Evolutionary conservation across 2,113 vertebrate species (phyloP), one percentile per base, ranked within the genome.

Genomic region (Felis chaus): DNA sequence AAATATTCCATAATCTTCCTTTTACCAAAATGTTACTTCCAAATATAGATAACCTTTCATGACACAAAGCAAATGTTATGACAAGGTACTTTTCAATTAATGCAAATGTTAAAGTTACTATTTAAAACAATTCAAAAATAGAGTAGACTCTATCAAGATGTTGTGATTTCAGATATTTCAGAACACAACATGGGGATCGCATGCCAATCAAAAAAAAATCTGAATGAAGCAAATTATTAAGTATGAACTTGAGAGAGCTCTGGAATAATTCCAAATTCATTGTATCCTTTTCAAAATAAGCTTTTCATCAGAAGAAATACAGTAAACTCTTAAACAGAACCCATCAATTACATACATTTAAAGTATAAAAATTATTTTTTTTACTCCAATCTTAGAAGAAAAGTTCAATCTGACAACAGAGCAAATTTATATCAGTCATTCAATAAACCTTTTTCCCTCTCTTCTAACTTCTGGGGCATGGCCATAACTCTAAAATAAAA

Each of bases 1-100:
- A 98, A 98, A 98, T 98, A 98, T 98, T 98, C 97, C 91, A 98
- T 97, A 97, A 96, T 98, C 97, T 96, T 92, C 88, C 91, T 97
- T 98, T 98, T 94, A 97, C 97, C 95, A 98, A 98, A 98, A 98
- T 94, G 97, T 97, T 97, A 96, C 93, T 98, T 98, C 97, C 96
- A 98, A 98, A 98, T 98, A 98, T 98, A 98, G 97, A 97, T 98
- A 98, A 98, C 98, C 97, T 98, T 96, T 97, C 89, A 97, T 97
- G 98, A 97, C 97, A 98, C 97, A 98, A 98, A 98, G 98, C 97
- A 98, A 98, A 98, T 98, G 97, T 98, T 98, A 97, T 98, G 98
- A 98, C 98, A 98, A 97, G 98, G 93, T 98, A 98, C 95, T 82
- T 97, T 98, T 98, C 97, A 97, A 97, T 97, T 97, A 98, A 98